phyloP scores from a whole-genome alignment of 2,113 vertebrate species.

The Thermophis baileyi region DNA sequence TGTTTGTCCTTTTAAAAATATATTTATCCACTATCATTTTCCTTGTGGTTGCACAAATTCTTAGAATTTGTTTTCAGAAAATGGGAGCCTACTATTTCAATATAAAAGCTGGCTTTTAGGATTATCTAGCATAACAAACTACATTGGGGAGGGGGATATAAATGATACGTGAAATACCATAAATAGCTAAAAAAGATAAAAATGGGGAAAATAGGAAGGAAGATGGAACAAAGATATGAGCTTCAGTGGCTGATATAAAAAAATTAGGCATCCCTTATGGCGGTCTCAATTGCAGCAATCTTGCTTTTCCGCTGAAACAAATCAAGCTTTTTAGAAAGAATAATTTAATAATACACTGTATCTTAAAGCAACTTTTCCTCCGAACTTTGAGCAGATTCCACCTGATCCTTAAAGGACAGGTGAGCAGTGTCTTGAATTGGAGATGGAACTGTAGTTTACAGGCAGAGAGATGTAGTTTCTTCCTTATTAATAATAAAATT shows the following conservation, averaged over 20 bases:
- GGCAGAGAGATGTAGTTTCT: neutral
- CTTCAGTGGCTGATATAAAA: neutral
- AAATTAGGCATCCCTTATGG: neutral
- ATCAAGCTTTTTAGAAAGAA: neutral
- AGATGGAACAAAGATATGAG: too few relatives aligned
- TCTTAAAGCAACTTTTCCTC: neutral
- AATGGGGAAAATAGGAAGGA: neutral
- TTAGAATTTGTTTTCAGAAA: conserved; percentile 39
- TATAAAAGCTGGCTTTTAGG: conserved; percentile 5
- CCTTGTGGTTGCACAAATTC: conserved; percentile 47
- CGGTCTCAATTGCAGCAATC: neutral
- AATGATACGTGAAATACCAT: neutral
- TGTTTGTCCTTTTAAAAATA: conserved; percentile 41
- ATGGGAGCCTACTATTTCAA: neutral
- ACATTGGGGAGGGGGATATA: neutral
- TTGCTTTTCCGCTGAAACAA: neutral
- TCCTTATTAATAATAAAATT: neutral
- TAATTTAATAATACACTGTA: neutral
- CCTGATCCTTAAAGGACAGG: neutral
- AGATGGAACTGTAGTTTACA: neutral
- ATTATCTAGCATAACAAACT: neutral
- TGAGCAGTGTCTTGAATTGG: neutral
- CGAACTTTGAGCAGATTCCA: neutral
- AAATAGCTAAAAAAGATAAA: neutral
- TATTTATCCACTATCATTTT: conserved; percentile 17